Evolutionary conservation across 2,113 vertebrate species (phyloP), one percentile per base, ranked within the genome.

Genomic region (Tachysurus vachellii): DNA sequence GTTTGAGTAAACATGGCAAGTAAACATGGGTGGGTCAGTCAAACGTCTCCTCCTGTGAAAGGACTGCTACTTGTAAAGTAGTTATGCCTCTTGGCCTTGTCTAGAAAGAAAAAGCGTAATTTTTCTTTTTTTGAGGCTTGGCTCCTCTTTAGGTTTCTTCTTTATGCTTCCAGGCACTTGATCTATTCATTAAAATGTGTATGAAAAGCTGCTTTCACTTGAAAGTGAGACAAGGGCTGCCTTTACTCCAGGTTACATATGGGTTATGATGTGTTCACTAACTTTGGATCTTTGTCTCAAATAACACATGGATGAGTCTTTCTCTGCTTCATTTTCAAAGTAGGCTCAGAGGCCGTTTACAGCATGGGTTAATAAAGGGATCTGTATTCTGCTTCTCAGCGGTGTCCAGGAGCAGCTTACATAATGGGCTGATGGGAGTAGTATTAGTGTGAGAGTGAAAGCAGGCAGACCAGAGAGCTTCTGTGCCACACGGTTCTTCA

Each of bases 401-500:
- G 17, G 76, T 59, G 80, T 56, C 83, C 64, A 47, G 23, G 47
- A 71, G 68, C 28, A 68, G 84, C 83, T 87, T 86, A 88, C 54
- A 88, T 82, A 88, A 81, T 54, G 23, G 68, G 28, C 68, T 82
- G 61, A 83, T 66, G 81, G 68, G 56, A 68, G 81, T 31, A 85
- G 83, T 81, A 71, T 86, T 88, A 59, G 81, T 86, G 36, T 90
- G 80, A 23, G 53, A 66, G 68, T 16, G 61, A 59, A 36, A 83
- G 70, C 44, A 84, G 81, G 17, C 66, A 76, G 68, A 81, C 31
- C 62, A 66, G 54, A 75, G 76, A 47, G 64, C 75, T 64, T 82
- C 64, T 73, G 82, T 79, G 73, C 70, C 73, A 80, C 87, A 19
- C 61, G 12, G 31, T 16, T 54, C 59, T 73, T 85, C 54, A 80